Conservation (phyloP, 2,888 invertebrate species). For the Cantharis flavilabris region DNA sequence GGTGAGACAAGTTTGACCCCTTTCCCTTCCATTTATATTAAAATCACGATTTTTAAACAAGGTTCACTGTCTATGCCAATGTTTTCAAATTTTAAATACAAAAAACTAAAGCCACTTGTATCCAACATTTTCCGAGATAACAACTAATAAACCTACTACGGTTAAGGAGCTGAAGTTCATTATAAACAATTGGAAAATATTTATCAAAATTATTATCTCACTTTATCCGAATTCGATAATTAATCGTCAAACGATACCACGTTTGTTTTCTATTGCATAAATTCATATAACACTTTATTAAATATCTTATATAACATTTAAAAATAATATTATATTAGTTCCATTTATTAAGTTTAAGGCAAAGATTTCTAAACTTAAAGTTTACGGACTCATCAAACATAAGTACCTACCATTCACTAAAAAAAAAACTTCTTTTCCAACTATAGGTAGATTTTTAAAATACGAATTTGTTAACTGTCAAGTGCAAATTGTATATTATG, state of each 20-base stretch:
- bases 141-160: background rate
- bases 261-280: background rate
- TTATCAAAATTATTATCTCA: background rate
- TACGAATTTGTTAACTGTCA: background rate
- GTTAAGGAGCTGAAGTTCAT: background rate
- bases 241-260: background rate
- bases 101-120: background rate
- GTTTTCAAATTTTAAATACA: conserved; percentile 7
- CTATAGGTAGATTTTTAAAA: background rate
- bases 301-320: background rate
- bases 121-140: background rate
- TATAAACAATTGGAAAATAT: background rate
- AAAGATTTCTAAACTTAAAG: background rate
- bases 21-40: conserved; percentile 18
- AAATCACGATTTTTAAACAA: conserved; percentile 7
- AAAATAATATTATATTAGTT: background rate
- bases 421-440: background rate
- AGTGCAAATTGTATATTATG: background rate
- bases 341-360: background rate
- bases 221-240: background rate
- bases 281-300: background rate
- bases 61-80: conserved; percentile 35
- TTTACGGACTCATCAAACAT: background rate
- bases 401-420: background rate
- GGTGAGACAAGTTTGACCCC: conserved; percentile 31